phyloP scores from a whole-genome alignment of 2,888 invertebrate genomes.

The Chorisops tibialis region DNA sequence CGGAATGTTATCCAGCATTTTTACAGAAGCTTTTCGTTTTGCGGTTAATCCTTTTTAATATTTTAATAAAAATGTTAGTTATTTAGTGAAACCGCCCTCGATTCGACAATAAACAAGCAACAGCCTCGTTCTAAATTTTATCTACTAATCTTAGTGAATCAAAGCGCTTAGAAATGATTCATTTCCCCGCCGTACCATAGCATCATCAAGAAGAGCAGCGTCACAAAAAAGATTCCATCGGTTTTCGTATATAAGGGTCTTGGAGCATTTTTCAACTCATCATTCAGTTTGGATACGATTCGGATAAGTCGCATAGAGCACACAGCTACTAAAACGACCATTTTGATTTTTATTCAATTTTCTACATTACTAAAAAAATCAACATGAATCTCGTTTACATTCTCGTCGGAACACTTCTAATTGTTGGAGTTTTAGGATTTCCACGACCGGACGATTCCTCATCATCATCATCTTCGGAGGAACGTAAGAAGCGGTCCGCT shows the following conservation, averaged over 20 bases:
- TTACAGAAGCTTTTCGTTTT: no score
- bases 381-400: slow-evolving; percentile 7
- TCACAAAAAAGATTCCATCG: background rate
- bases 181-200: slow-evolving; percentile 3
- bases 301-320: slow-evolving; percentile 1
- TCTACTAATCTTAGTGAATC: slow-evolving; percentile 12
- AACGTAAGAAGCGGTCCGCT: background rate
- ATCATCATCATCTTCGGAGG: no score
- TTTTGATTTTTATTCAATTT: background rate
- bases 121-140: slow-evolving; percentile 20
- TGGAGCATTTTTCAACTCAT: slow-evolving; percentile 1
- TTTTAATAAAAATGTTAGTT: background rate
- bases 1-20: no score
- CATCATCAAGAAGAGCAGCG: background rate
- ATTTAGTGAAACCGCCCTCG: slow-evolving; percentile 7
- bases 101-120: slow-evolving; percentile 14
- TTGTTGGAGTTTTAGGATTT: slow-evolving; percentile 9
- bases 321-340: background rate
- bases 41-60: slow-evolving; percentile 13
- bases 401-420: slow-evolving; percentile 8
- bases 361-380: background rate
- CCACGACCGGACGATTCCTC: background rate
- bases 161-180: slow-evolving; percentile 20
- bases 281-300: slow-evolving; percentile 25
- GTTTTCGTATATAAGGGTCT: slow-evolving; percentile 11